Percentiles rank a stretch among this genome's conserved stretches.
Conservation (phyloP, 2,113 vertebrate genomes). For the Salvelinus namaycush region DNA sequence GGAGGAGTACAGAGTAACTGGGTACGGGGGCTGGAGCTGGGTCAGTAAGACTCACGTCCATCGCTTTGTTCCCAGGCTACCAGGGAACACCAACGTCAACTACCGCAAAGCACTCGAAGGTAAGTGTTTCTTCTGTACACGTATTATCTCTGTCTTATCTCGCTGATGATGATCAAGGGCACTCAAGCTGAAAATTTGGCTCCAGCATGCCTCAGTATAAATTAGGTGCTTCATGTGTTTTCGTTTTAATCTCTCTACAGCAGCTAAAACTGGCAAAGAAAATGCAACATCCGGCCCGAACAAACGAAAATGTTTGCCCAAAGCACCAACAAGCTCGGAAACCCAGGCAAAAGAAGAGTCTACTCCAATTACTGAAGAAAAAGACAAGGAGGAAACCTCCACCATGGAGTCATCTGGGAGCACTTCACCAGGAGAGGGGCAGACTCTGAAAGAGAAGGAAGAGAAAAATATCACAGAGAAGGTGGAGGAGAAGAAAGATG, state of each 20-base stretch:
- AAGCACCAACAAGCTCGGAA: conserved; percentile 33
- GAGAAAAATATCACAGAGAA: not conserved
- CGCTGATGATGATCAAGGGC: not conserved
- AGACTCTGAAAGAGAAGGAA: not conserved
- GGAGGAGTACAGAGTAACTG: conserved; percentile 96
- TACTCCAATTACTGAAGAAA: conserved; percentile 7
- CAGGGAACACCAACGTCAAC: conserved; percentile 95
- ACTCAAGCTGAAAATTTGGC: not conserved
- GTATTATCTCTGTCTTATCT: not conserved
- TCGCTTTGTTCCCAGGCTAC: conserved; percentile 87
- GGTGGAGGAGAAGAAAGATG: conserved; percentile 6
- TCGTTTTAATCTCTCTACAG: conserved; percentile 43
- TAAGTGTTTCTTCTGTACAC: conserved; percentile 19
- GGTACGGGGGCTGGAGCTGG: conserved; percentile 98
- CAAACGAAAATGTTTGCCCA: conserved; percentile 16
- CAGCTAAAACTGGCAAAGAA: conserved; percentile 65
- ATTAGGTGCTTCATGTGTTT: too few species aligned
- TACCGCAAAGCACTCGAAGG: conserved; percentile 80
- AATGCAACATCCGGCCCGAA: conserved; percentile 63
- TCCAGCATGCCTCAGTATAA: too few species aligned
- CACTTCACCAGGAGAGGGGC: not conserved
- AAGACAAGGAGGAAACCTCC: conserved; percentile 22
- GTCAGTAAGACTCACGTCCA: conserved; percentile 94
- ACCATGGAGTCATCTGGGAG: conserved; percentile 21
- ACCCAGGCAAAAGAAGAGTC: conserved; percentile 28